Evolutionary conservation across 2,113 vertebrate species (phyloP).

Genomic region (Prinia subflava): DNA sequence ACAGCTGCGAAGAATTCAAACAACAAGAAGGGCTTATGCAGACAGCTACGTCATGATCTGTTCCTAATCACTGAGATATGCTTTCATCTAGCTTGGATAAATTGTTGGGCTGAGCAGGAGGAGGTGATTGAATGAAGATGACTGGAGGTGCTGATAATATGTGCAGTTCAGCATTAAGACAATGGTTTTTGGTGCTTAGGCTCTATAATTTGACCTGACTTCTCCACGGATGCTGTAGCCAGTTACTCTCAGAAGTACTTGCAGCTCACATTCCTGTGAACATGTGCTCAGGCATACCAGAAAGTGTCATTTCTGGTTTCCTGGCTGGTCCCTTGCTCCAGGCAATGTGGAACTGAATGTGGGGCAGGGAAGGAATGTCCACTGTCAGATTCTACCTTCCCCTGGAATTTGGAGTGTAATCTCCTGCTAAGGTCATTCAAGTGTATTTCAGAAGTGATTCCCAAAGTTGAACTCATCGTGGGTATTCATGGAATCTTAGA

Average conservation of each 20-base stretch:
- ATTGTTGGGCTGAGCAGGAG: not conserved
- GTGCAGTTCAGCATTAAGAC: not conserved
- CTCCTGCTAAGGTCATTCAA: not conserved
- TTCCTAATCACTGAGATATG: not conserved
- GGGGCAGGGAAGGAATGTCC: not conserved
- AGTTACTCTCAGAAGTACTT: not conserved
- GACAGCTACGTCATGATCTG: not conserved
- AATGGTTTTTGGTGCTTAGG: not conserved
- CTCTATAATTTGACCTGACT: not conserved
- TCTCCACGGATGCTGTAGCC: not conserved
- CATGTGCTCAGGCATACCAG: not conserved
- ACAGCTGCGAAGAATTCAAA: not conserved
- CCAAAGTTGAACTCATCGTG: rapidly evolving
- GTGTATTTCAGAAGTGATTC: not conserved
- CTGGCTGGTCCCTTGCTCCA: not conserved
- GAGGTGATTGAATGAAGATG: not conserved
- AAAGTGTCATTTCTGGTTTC: not conserved
- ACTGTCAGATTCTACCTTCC: not conserved
- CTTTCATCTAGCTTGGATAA: not conserved
- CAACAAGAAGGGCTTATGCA: not conserved
- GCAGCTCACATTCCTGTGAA: not conserved
- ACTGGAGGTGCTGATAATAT: not conserved
- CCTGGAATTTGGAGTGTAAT: not conserved
- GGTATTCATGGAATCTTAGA: not conserved
- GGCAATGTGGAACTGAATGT: not conserved